Percentiles rank a stretch among this genome's conserved stretches.
These are phyloP conservation scores for Pararge aegeria DNA, from an alignment of 1,140 invertebrate species.

Conservation along the genomic window DNA sequence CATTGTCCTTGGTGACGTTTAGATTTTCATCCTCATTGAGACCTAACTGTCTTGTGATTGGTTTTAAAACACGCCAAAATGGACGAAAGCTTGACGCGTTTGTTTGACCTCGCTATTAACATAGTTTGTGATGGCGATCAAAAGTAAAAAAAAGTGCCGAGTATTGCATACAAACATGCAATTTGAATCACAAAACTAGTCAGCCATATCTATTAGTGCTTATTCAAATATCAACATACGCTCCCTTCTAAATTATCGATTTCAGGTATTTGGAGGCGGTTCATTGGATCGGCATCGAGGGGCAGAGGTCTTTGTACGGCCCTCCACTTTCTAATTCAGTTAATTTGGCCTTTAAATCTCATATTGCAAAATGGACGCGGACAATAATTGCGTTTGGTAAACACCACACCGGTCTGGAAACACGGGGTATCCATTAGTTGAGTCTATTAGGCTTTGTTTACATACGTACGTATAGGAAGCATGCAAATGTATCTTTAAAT, in stretches of 20 bases:
- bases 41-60: too few species aligned
- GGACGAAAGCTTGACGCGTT: too few species aligned
- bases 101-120: too few species aligned
- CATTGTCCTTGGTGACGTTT: too few species aligned
- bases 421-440: constrained; percentile 55
- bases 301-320: constrained; percentile 30
- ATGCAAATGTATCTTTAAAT: background rate
- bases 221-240: constrained; percentile 5
- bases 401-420: constrained; percentile 40
- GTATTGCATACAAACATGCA: background rate
- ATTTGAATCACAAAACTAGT: background rate
- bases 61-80: too few species aligned
- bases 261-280: constrained; percentile 21
- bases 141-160: too few species aligned
- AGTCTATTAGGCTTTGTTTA: constrained; percentile 8
- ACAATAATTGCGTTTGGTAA: constrained; percentile 70
- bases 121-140: too few species aligned
- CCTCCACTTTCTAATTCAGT: constrained; percentile 66
- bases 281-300: constrained; percentile 26
- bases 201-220: constrained; percentile 8
- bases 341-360: constrained; percentile 73
- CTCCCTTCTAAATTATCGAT: constrained; percentile 21
- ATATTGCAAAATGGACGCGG: constrained; percentile 70
- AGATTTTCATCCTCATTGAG: too few species aligned
- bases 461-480: background rate